Conservation (phyloP, 1,140 invertebrate species). For the Panagrolaimus sp. region DNA sequence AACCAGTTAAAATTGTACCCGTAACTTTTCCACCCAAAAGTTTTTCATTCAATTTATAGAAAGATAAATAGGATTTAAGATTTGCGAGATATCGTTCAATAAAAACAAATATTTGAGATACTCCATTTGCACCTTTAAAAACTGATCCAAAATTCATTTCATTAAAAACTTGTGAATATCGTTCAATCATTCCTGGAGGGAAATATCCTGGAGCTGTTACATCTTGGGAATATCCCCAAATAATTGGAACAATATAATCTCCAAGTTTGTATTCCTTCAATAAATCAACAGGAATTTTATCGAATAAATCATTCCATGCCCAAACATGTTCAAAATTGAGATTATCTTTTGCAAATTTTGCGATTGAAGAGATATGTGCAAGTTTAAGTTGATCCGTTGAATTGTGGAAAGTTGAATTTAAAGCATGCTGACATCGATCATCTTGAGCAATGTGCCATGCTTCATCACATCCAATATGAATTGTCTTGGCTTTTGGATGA, state of each 20-base stretch:
- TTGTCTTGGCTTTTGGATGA: constrained; percentile 58
- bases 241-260: constrained; percentile 38
- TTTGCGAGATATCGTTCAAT: constrained; percentile 40
- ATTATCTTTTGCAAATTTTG: constrained; percentile 41
- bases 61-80: constrained; percentile 40
- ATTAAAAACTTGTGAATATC: constrained; percentile 41
- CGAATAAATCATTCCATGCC: constrained; percentile 51
- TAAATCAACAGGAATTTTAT: constrained; percentile 13
- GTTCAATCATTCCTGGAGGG: constrained; percentile 37
- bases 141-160: constrained; percentile 41
- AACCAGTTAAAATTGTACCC: constrained; percentile 46
- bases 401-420: constrained; percentile 18
- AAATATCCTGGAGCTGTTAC: constrained; percentile 44
- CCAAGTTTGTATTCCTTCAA: constrained; percentile 27
- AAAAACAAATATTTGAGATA: constrained; percentile 40
- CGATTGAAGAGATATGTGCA: constrained; percentile 43
- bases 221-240: constrained; percentile 36
- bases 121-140: constrained; percentile 51
- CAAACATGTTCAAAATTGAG: constrained; percentile 36
- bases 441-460: constrained; percentile 51
- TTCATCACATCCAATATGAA: constrained; percentile 63
- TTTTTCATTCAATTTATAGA: constrained; percentile 28
- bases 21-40: constrained; percentile 23
- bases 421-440: constrained; percentile 25
- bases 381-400: constrained; percentile 46